Base-by-base conservation (phyloP, 2,888 invertebrate genomes). In the Synergus japonicus region DNA sequence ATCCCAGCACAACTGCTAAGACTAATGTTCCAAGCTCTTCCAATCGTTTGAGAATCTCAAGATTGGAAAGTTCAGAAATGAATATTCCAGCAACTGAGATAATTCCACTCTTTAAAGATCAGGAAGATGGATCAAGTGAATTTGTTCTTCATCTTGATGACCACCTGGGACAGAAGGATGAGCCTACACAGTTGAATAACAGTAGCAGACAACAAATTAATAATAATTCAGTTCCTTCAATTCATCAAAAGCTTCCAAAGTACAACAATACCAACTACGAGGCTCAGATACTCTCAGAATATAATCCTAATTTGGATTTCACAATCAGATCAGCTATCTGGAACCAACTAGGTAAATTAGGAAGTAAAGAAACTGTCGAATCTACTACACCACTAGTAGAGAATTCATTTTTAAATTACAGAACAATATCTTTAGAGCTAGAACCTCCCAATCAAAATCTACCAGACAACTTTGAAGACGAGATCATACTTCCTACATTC, bases 1-100 rank as follows among this genome's bases (percentile, higher is more conserved):
- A 37, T 18, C 1, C 46, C 4, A 67, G 18, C 7, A 22, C 22
- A 5, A 46, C 46, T 22, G 46, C 8, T 15, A 29, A 22, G 46
- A 46, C 43, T 43, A 65, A 18, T 29, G 2, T 43, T 44, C 22
- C 7, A 49, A 77, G 10, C 10, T 79, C 77, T 65, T 12, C 2
- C 7, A 76, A 54, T n/a, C 54, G 18, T n/a, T 3, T 2, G 15
- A 18, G n/a, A 54, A 8, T 4, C n/a, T 54, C 54, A 54, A 54
- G 54, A 54, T 54, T 54, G n/a, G n/a, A n/a, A n/a, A 54, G 54
- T n/a, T 54, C 54, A 54, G 54, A 54, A 54, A 8, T 18, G n/a
- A 82, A 78, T 13, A 78, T 77, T 37, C 84, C 84, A 37, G 78
- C 83, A n/a, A 84, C 78, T 29, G 81, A 83, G 10, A 82, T 84